Evolutionary conservation across 2,113 vertebrate genomes (phyloP), one percentile per base, ranked within the genome.

Genomic region (Gavialis gangeticus): DNA sequence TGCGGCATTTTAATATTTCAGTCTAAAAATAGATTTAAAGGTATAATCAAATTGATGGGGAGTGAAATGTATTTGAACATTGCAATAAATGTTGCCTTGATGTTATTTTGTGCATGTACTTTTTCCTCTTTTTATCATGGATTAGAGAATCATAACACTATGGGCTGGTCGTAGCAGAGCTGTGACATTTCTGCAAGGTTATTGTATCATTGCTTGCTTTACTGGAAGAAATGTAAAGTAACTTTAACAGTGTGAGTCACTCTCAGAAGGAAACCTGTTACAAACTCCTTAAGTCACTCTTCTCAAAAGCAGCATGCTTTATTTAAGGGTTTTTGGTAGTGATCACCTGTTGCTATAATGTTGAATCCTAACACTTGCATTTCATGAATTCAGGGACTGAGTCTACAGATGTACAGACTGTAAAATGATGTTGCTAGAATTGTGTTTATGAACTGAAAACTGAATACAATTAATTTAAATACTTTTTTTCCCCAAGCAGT

Each of bases 21-120:
- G 94, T 28, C n/a, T 18, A 54, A 69, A 46, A 71, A 37, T 13
- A 30, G 27, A 27, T 79, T 93, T 46, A 46, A 46, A 46, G 46
- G 46, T 46, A 76, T 75, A 75, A 60, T 58, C 85, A 94, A 59
- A 63, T 17, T 90, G 57, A 69, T 83, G 25, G 4, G 16, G 3
- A 92, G 55, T 6, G 46, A 34, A 30, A 12, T 82, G 5, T 78
- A 79, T 87, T 91, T 86, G 85, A 76, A 93, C 79, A 17, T 13
- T 80, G 21, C 63, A 75, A 27, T 24, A 91, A 92, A 88, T 64
- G n/a, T 25, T 12, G 73, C 87, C 81, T 75, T n/a, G 54, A 6
- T 56, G 60, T 73, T 94, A 6, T n/a, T 96, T 84, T 83, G 63
- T 85, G 77, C 56, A 83, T 59, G 81, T 34, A 22, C 79, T 88